Evolutionary conservation across 1,140 invertebrate genomes (phyloP), one percentile per base, ranked within the genome.

Genomic region (Andrena cerasifolii): DNA sequence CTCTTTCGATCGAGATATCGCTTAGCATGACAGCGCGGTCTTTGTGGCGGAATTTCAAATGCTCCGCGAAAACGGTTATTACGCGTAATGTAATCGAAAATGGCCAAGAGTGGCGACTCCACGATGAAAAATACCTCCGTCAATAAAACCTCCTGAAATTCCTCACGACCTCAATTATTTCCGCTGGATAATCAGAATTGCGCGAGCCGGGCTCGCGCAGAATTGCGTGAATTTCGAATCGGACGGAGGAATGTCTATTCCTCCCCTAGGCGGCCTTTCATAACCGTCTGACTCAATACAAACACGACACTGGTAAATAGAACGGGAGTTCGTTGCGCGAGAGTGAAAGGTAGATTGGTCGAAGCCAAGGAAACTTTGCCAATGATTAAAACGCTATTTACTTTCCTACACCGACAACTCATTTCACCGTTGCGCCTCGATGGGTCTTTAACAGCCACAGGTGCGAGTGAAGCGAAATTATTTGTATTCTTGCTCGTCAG

Each of bases 381-480:
- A 16, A 33, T 58, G 40, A 62, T 45, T 26, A 26, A 62, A 62
- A 40, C 59, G 21, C 12, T 62, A 18, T 45, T 62, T 62, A 45
- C 21, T 45, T n/a, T 62, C 10, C 36, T 18, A 18, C 21, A 5
- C 18, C 21, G 18, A 14, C 21, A 62, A 62, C 8, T 61, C 33
- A 36, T 40, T 61, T 21, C 36, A 10, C 33, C 18, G n/a, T 18
- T 31, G 3, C 14, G n/a, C 33, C 16, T 21, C n/a, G 5, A 18
- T 28, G 26, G 10, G 18, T 59, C 36, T n/a, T 3, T 10, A n/a
- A n/a, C 12, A 31, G n/a, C 36, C 18, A 3, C 3, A 33, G 56
- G 31, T 59, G 56, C 58, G 24, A 7, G 36, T 10, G 28, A 61
- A 61, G 58, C 58, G 58, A 61, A 40, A 61, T 61, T 61, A 61